Evolutionary conservation across 2,888 invertebrate species (phyloP).

Genomic region (Nomada flava): DNA sequence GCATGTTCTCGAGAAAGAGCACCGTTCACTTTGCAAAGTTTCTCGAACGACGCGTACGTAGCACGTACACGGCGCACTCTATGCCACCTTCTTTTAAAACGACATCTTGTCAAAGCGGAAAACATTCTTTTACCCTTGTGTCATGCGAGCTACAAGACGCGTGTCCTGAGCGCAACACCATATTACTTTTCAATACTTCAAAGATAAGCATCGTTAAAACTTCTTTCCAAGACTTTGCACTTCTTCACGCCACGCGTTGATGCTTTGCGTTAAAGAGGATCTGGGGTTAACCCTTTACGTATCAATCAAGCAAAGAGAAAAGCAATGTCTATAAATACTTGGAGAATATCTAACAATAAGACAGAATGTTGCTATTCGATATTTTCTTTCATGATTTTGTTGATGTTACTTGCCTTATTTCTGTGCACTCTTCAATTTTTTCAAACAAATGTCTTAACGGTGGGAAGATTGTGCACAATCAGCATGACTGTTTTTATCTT

Average conservation of each 20-base stretch:
- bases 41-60: constrained; percentile 20
- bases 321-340: neutral
- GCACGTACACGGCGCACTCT: constrained; percentile 12
- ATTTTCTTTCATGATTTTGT: neutral
- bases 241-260: constrained; percentile 43
- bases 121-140: constrained; percentile 60
- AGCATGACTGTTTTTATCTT: too few relatives aligned
- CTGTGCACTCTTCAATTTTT: too few relatives aligned
- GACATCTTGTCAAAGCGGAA: constrained; percentile 58
- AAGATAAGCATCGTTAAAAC: constrained; percentile 44
- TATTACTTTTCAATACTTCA: constrained; percentile 60
- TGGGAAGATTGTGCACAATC: too few relatives aligned
- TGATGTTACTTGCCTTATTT: too few relatives aligned
- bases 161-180: constrained; percentile 36
- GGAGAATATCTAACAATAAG: neutral
- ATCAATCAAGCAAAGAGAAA: neutral
- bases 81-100: constrained; percentile 36
- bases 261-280: constrained; percentile 17
- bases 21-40: constrained; percentile 44
- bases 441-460: too few relatives aligned
- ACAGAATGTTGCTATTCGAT: neutral
- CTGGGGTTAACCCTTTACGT: constrained; percentile 17
- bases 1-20: constrained; percentile 25
- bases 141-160: constrained; percentile 46
- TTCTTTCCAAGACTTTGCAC: constrained; percentile 34